Conservation (phyloP, 2,797 vertebrate genomes). For the Phyllotis vaccarum region DNA sequence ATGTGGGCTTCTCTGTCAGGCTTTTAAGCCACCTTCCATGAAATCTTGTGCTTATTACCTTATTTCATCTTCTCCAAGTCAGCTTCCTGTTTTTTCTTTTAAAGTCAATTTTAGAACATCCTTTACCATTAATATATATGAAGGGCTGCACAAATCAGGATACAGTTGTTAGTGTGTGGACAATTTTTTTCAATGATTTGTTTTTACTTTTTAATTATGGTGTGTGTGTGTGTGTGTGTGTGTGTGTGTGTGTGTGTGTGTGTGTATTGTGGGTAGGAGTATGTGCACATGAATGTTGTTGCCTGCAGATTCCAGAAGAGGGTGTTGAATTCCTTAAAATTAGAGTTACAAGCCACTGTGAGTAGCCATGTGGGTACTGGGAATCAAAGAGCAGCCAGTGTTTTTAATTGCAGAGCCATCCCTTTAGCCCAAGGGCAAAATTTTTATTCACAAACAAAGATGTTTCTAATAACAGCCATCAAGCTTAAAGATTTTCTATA, state of each 20-base stretch:
- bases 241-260: neutral
- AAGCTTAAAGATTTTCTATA: conserved; percentile 24
- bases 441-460: conserved; percentile 38
- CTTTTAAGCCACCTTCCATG: neutral
- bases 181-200: neutral
- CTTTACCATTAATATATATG: neutral
- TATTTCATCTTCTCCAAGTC: conserved; percentile 2
- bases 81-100: neutral
- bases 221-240: neutral
- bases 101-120: conserved; percentile 17
- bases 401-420: neutral
- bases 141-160: neutral
- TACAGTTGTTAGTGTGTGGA: neutral
- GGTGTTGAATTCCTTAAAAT: neutral
- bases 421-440: neutral
- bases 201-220: neutral
- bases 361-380: neutral
- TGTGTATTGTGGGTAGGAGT: neutral
- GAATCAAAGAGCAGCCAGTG: neutral
- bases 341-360: too few relatives aligned
- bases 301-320: neutral
- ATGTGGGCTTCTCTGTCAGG: neutral
- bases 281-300: neutral
- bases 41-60: neutral
- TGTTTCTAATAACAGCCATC: conserved; percentile 37